phyloP scores from a whole-genome alignment of 2,888 invertebrate species.

The Dryocosmus kuriphilus region DNA sequence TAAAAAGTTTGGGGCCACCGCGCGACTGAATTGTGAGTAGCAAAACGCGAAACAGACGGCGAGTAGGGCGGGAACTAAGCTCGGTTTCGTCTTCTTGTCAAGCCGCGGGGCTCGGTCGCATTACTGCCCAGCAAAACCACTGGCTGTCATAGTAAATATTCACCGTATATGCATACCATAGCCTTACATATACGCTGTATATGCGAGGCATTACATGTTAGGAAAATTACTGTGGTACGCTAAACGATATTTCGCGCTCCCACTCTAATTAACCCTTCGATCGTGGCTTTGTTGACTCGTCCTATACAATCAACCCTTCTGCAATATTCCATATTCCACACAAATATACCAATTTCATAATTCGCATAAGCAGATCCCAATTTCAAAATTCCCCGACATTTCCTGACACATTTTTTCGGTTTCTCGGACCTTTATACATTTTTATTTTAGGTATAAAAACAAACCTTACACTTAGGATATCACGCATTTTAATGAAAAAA shows the following conservation, averaged over 20 bases:
- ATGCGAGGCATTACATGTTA: constrained; percentile 53
- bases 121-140: constrained; percentile 70
- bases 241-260: constrained; percentile 63
- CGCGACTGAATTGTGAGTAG: constrained; percentile 44
- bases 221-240: constrained; percentile 62
- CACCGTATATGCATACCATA: constrained; percentile 57
- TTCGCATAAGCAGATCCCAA: too few species aligned
- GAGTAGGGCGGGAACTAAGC: constrained; percentile 44
- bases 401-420: too few species aligned
- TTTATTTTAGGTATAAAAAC: too few species aligned
- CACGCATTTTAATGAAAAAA: too few species aligned
- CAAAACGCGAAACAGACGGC: constrained; percentile 59
- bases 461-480: too few species aligned
- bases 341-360: constrained; percentile 40
- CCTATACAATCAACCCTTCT: constrained; percentile 1
- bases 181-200: constrained; percentile 54
- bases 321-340: background rate
- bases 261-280: constrained; percentile 64
- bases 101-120: constrained; percentile 64
- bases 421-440: too few species aligned
- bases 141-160: constrained; percentile 68
- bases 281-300: constrained; percentile 43
- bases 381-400: too few species aligned
- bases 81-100: constrained; percentile 65
- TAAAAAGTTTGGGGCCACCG: constrained; percentile 27